Evolutionary conservation across 2,797 vertebrate species (phyloP).

Genomic region (Typhlichthys subterraneus): DNA sequence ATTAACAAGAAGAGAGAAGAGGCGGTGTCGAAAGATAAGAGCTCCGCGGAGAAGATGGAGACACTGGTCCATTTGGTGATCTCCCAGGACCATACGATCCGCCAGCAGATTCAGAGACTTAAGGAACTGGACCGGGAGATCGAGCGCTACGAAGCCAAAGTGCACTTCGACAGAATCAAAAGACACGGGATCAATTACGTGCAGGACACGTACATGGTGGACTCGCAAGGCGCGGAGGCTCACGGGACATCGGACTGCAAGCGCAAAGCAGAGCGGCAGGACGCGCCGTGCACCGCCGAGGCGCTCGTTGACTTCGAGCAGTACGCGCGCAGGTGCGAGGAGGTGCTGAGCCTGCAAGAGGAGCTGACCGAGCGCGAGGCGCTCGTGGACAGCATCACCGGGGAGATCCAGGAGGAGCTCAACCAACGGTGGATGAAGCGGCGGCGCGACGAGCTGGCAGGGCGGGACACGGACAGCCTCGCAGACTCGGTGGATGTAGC

Average conservation of each 20-base stretch:
- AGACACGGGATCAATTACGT: constrained; percentile 94
- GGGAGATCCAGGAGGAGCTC: constrained; percentile 92
- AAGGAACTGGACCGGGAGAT: constrained; percentile 92
- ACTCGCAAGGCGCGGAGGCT: constrained; percentile 50
- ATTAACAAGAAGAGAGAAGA: constrained; percentile 87
- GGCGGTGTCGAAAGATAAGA: constrained; percentile 69
- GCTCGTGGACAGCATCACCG: constrained; percentile 86
- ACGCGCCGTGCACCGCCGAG: constrained; percentile 49
- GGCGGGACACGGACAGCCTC: constrained; percentile 55
- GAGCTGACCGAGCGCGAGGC: constrained; percentile 87
- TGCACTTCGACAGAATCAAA: constrained; percentile 90
- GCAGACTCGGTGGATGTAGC: constrained; percentile 55
- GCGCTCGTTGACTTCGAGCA: constrained; percentile 80
- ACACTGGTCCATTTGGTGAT: constrained; percentile 94
- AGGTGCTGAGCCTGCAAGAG: constrained; percentile 87
- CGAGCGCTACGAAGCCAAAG: constrained; percentile 88
- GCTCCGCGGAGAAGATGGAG: constrained; percentile 89
- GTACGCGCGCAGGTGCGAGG: constrained; percentile 83
- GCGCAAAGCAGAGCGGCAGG: constrained; percentile 33
- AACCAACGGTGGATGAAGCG: constrained; percentile 92
- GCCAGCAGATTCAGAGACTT: constrained; percentile 92
- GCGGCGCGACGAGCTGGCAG: constrained; percentile 76
- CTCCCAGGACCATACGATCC: constrained; percentile 96
- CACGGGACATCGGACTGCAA: constrained; percentile 16
- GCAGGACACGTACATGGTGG: constrained; percentile 94